Percentiles rank a stretch among this genome's conserved stretches.
These are phyloP conservation scores for Acanthacorydalis orientalis DNA, from an alignment of 2,888 invertebrate genomes.

Conservation along the genomic window DNA sequence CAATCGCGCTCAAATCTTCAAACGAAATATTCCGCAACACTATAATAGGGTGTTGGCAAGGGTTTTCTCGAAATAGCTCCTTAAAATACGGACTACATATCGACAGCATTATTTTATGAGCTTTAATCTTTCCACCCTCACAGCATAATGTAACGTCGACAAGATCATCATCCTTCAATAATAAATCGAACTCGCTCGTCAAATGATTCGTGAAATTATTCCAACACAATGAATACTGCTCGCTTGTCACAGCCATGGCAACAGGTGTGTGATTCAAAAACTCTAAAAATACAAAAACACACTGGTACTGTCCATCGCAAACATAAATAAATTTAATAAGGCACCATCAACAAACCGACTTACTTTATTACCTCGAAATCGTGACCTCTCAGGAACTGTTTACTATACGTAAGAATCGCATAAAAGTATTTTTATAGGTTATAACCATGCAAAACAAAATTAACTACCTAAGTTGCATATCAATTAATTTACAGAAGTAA, in stretches of 20 bases:
- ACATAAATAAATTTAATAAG: too few species aligned
- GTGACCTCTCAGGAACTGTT: too few species aligned
- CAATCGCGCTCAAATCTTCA: constrained; percentile 58
- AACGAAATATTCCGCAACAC: constrained; percentile 65
- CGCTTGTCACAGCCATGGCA: constrained; percentile 5
- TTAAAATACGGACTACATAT: constrained; percentile 72
- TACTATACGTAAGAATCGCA: too few species aligned
- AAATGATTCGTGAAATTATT: constrained; percentile 70
- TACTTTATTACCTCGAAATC: too few species aligned
- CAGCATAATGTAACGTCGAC: constrained; percentile 77
- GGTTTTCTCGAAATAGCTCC: constrained; percentile 55
- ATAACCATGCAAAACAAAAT: too few species aligned
- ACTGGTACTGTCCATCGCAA: too few species aligned
- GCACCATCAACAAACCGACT: too few species aligned
- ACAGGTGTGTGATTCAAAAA: background rate
- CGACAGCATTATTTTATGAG: constrained; percentile 70
- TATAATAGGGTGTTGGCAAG: constrained; percentile 64
- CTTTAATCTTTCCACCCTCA: constrained; percentile 67
- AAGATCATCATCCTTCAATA: constrained; percentile 48
- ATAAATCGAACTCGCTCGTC: constrained; percentile 60
- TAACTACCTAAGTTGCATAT: too few species aligned
- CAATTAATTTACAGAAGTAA: too few species aligned
- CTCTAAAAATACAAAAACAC: too few species aligned
- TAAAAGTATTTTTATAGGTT: too few species aligned
- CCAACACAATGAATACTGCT: constrained; percentile 72